phyloP scores from a whole-genome alignment of 1,140 invertebrate genomes.

The Macrotrachela quadricornifera region DNA sequence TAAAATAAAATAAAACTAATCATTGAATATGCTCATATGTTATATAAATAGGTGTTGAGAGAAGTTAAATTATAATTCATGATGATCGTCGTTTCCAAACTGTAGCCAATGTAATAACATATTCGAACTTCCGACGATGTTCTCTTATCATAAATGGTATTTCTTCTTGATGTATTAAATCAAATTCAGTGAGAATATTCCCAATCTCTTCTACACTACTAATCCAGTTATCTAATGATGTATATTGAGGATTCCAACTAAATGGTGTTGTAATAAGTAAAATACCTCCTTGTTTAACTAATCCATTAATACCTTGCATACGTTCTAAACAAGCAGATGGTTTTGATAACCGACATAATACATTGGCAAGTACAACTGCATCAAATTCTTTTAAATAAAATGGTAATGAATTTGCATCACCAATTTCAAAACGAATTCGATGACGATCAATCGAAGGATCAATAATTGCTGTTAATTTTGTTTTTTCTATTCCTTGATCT shows the following conservation, averaged over 20 bases:
- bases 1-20: too few species aligned
- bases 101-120: conserved; percentile 25
- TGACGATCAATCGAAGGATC: conserved; percentile 13
- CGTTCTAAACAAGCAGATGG: conserved; percentile 21
- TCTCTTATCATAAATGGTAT: conserved; percentile 28
- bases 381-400: conserved; percentile 22
- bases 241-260: conserved; percentile 23
- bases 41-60: too few species aligned
- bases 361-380: conserved; percentile 25
- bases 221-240: conserved; percentile 9
- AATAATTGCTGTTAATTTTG: conserved; percentile 14
- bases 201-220: conserved; percentile 16
- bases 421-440: conserved; percentile 9
- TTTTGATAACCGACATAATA: conserved; percentile 24
- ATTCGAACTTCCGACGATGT: conserved; percentile 27
- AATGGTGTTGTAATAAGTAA: conserved; percentile 27
- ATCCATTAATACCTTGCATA: conserved; percentile 11
- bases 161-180: conserved; percentile 19
- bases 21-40: too few species aligned
- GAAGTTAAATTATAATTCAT: too few species aligned
- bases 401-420: conserved; percentile 27
- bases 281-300: conserved; percentile 13
- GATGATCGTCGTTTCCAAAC: conserved; percentile 26
- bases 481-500: conserved; percentile 17
- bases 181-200: conserved; percentile 13